These are phyloP conservation scores for Bradynema listronoti DNA, from an alignment of 1,140 invertebrate species.

Conservation along the genomic window DNA sequence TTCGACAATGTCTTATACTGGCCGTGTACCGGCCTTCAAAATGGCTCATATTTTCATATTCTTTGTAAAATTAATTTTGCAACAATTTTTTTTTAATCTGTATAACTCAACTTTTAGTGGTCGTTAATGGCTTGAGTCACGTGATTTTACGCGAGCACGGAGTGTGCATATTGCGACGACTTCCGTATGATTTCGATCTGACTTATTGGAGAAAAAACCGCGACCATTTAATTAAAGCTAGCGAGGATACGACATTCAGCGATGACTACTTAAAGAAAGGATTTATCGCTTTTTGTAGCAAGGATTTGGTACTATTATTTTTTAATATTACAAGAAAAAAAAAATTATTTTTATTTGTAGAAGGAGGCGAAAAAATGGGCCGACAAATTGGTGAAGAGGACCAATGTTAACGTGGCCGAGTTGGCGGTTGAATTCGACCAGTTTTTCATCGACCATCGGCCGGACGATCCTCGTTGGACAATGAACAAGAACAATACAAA, in stretches of 20 bases:
- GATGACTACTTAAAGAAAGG: constrained; percentile 21
- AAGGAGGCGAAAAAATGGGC: no score
- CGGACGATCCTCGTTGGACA: constrained; percentile 23
- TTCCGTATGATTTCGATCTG: constrained; percentile 28
- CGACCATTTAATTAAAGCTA: background rate
- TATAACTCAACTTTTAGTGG: constrained; percentile 14
- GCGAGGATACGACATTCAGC: constrained; percentile 18
- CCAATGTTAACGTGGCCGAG: no score
- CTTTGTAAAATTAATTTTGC: no score
- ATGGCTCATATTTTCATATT: no score
- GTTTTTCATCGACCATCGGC: no score
- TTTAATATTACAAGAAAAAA: no score
- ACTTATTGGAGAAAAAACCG: constrained; percentile 28
- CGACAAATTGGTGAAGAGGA: no score
- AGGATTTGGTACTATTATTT: constrained; percentile 19
- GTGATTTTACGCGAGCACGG: constrained; percentile 16
- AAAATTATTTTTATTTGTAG: no score
- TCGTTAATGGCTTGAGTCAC: constrained; percentile 28
- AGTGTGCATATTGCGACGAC: constrained; percentile 25
- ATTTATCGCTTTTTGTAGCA: constrained; percentile 21
- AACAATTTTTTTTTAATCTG: background rate
- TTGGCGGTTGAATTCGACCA: no score
- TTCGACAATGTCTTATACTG: no score
- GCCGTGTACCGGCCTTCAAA: no score
- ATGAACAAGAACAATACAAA: no score